Percentiles rank a stretch among this genome's conserved stretches.
Conservation (phyloP, 2,797 vertebrate genomes). For the Cygnus olor region DNA sequence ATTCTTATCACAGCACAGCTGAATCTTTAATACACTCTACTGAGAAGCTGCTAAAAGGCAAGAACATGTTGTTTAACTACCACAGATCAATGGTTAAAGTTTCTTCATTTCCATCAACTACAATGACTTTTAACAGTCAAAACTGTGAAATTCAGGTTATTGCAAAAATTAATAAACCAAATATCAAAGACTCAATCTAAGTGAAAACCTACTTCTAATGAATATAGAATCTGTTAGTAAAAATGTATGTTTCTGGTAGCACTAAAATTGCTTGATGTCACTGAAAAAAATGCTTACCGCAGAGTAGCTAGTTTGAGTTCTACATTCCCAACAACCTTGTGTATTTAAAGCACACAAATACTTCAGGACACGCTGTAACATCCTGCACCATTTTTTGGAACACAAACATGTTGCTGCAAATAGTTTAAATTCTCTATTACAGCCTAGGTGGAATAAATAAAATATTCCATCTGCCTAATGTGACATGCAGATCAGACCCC, state of each 20-base stretch:
- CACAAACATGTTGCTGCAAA: slow-evolving; percentile 35
- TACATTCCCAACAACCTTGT: background rate
- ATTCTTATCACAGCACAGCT: slow-evolving; percentile 69
- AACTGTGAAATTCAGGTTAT: background rate
- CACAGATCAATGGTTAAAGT: background rate
- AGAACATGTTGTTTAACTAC: background rate
- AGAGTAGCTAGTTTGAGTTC: background rate
- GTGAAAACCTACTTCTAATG: background rate
- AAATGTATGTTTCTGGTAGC: background rate
- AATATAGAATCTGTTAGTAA: background rate
- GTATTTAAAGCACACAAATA: background rate
- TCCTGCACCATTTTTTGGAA: background rate
- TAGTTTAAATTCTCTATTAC: slow-evolving; percentile 56
- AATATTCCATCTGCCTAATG: slow-evolving; percentile 61
- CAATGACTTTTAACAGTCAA: background rate
- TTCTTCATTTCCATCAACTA: background rate
- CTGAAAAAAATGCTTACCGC: background rate
- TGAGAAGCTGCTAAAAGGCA: slow-evolving; percentile 46
- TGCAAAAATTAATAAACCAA: background rate
- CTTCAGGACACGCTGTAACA: background rate
- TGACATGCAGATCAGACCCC: slow-evolving; percentile 64
- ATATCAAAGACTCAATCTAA: background rate
- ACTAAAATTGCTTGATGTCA: background rate
- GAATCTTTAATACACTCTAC: slow-evolving; percentile 45
- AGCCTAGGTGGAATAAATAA: slow-evolving; percentile 52